Percentiles rank a stretch among this genome's conserved stretches.
These are phyloP conservation scores for Mormoops blainvillei DNA, from an alignment of 2,113 vertebrate species.

Conservation along the genomic window DNA sequence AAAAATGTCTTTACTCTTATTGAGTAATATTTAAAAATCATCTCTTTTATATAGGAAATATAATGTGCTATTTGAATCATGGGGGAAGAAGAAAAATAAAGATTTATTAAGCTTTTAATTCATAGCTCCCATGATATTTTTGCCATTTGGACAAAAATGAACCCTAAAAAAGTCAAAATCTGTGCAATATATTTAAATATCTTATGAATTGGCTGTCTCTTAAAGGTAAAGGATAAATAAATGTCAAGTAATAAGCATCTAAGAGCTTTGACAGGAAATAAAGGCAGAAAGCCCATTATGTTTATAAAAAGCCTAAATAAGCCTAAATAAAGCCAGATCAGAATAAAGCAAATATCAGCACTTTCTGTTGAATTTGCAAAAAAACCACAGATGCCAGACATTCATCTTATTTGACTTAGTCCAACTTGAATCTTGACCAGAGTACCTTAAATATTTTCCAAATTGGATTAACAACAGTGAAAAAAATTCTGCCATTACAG, in stretches of 20 bases:
- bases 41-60: background rate
- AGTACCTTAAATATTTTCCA: background rate
- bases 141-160: constrained; percentile 36
- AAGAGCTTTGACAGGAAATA: constrained; percentile 38
- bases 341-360: constrained; percentile 41
- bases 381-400: background rate
- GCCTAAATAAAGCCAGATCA: background rate
- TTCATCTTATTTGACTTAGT: constrained; percentile 17
- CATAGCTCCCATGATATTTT: background rate
- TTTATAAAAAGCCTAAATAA: background rate
- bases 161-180: background rate
- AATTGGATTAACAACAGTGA: background rate
- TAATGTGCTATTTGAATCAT: background rate
- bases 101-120: constrained; percentile 12
- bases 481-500: background rate
- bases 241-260: constrained; percentile 22
- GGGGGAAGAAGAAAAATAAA: constrained; percentile 7
- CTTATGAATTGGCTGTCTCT: constrained; percentile 28
- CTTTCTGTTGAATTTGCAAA: constrained; percentile 33
- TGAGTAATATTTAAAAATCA: background rate
- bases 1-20: constrained; percentile 1
- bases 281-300: background rate
- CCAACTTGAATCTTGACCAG: background rate
- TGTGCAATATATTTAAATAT: constrained; percentile 11
- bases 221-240: constrained; percentile 52